Evolutionary conservation across 2,888 invertebrate genomes (phyloP).

Genomic region (Euproctis similis): DNA sequence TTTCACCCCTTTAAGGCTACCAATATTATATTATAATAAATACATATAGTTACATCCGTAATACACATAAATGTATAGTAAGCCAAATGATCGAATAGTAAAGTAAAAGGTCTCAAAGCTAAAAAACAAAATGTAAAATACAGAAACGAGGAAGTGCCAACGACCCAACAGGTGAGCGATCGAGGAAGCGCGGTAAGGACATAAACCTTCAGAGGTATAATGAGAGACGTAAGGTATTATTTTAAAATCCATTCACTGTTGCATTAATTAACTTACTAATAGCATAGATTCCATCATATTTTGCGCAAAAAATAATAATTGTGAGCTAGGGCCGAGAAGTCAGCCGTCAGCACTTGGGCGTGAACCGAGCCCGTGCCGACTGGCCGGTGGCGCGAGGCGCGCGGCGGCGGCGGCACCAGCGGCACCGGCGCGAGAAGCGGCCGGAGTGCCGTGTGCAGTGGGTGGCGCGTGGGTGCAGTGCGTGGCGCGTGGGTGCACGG

Average conservation of each 20-base stretch:
- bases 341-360: conserved; percentile 49
- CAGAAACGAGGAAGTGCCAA: too few relatives aligned
- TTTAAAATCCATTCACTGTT: conserved; percentile 29
- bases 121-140: conserved; percentile 1
- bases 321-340: conserved; percentile 43
- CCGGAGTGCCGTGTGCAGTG: too few relatives aligned
- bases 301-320: conserved; percentile 44
- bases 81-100: conserved; percentile 8
- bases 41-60: conserved; percentile 8
- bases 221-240: conserved; percentile 28
- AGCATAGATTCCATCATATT: conserved; percentile 35
- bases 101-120: conserved; percentile 5
- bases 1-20: conserved; percentile 25
- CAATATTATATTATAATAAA: conserved; percentile 12
- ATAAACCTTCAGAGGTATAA: conserved; percentile 24
- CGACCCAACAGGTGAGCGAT: too few relatives aligned
- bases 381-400: conserved; percentile 37
- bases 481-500: conserved; percentile 13
- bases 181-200: too few relatives aligned
- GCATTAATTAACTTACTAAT: conserved; percentile 57
- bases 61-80: conserved; percentile 10
- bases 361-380: conserved; percentile 58
- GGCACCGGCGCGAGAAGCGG: too few relatives aligned
- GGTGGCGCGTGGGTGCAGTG: too few relatives aligned
- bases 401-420: conserved; percentile 25